Base-by-base conservation (phyloP, 2,888 invertebrate species). In the Malacosoma neustria region DNA sequence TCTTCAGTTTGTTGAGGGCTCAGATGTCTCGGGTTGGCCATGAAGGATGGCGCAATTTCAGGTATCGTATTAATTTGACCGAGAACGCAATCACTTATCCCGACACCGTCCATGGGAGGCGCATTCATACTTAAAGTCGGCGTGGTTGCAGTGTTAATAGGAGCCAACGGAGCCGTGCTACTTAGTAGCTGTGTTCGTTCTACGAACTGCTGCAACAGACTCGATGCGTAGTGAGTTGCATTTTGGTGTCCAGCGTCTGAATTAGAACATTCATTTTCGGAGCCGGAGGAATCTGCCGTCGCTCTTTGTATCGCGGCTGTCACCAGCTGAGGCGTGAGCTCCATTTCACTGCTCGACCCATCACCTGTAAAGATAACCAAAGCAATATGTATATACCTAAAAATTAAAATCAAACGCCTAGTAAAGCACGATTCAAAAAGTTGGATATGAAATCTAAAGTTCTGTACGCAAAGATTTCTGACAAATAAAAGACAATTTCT, bases 201-300 rank as follows among this genome's bases (percentile, higher is more conserved):
- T 41, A 91, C 93, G 58, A 94, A 94, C 60, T 94, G 92, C 61
- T 94, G 93, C 42, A 95, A 70, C 43, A 95, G 70, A 37, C 91
- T 91, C 11, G 93, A 92, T 41, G 92, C 90, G 63, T 92, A 92
- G 57, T 90, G 90, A 11, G 89, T 87, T 33, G 87, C 85, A 46
- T 76, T 84, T 48, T 76, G 82, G 53, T 88, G 87, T 44, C 89
- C 84, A 38, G 80, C 61, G 42, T 79, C 86, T 2, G 88, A 81
- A 45, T 85, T 87, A 0, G 87, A 87, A 48, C 81, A 85, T 61
- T 92, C 92, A 41, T 90, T 92, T 62, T 93, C 93, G 2, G 92
- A 92, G 29, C 92, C 90, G 31, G 91, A 91, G 37, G 91, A 92
- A 40, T 86, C 86, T 2, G 86, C 86, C 3, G 90, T 90, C 3